Evolutionary conservation across 2,888 invertebrate species (phyloP), one percentile per base, ranked within the genome.

Genomic region (Synergus umbraculus): DNA sequence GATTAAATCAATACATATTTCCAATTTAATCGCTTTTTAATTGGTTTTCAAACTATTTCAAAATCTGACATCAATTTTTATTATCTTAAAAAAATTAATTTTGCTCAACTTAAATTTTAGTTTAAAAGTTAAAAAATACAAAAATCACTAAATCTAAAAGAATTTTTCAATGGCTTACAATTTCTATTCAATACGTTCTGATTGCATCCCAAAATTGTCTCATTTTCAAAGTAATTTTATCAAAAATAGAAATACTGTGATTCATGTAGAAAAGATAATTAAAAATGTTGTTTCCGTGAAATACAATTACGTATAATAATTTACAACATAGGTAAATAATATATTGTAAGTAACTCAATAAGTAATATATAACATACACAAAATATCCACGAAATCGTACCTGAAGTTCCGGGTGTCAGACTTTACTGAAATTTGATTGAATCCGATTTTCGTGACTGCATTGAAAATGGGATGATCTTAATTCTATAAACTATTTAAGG

Each of bases 251-350:
- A 22, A 22, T 60, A 60, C 12, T 22, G 5, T 22, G 22, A 60
- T 60, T 12, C 60, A 5, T 22, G 60, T 60, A 60, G 60, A 60
- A 22, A 22, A 22, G 18, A 60, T 4, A 86, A 84, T 86, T 80
- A 79, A 84, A 82, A 83, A 77, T 80, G 79, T 81, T 82, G 82
- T 83, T 86, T 81, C 85, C 82, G 86, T 86, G 82, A 86, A 85
- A 86, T 87, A 85, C 82, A 80, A 83, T 81, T 88, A 60, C 60
- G 60, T 60, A 22, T 60, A 29, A 29, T 29, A 29, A 60, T 22
- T 60, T 22, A 84, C 83, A 88, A 86, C 85, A 85, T 85, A 84
- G 83, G 85, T 82, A 85, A 85, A 87, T 86, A 86, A 81, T 84
- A 85, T 86, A 78, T 83, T 83, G 82, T 85, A 82, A 85, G 82